These are phyloP conservation scores for Leptoclinus maculatus DNA, from an alignment of 2,797 vertebrate species.

Conservation along the genomic window DNA sequence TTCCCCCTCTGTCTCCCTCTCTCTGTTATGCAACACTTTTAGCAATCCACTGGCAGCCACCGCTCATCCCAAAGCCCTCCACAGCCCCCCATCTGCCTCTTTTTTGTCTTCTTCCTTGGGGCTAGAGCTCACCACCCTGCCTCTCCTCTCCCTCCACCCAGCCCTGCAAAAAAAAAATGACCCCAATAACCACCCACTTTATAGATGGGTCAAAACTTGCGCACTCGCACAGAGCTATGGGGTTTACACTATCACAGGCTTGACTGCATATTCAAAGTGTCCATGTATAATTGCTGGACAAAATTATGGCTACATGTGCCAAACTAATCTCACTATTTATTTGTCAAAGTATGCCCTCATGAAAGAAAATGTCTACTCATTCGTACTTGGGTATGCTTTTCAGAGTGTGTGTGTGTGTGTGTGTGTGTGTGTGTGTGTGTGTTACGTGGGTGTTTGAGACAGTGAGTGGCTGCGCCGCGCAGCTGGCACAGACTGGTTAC, in stretches of 20 bases:
- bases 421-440: slow-evolving; percentile 35
- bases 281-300: slow-evolving; percentile 42
- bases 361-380: not conserved
- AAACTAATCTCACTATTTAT: slow-evolving; percentile 12
- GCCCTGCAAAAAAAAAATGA: slow-evolving; percentile 4
- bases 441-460: slow-evolving; percentile 58
- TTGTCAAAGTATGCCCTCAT: slow-evolving; percentile 6
- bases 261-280: slow-evolving; percentile 28
- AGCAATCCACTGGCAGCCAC: slow-evolving; percentile 54
- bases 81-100: slow-evolving; percentile 20
- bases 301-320: slow-evolving; percentile 20
- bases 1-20: slow-evolving; percentile 34
- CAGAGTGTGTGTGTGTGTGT: slow-evolving; percentile 22
- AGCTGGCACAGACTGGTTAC: slow-evolving; percentile 82
- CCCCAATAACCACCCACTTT: slow-evolving; percentile 32
- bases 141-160: not conserved
- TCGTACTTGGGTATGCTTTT: slow-evolving; percentile 7
- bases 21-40: slow-evolving; percentile 66
- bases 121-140: slow-evolving; percentile 37
- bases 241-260: slow-evolving; percentile 35
- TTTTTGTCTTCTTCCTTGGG: slow-evolving; percentile 38
- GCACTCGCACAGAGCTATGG: slow-evolving; percentile 11
- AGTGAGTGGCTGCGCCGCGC: slow-evolving; percentile 72
- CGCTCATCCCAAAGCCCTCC: slow-evolving; percentile 54
- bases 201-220: slow-evolving; percentile 30